phyloP scores from a whole-genome alignment of 2,113 vertebrate species.

The Alexandromys fortis region DNA sequence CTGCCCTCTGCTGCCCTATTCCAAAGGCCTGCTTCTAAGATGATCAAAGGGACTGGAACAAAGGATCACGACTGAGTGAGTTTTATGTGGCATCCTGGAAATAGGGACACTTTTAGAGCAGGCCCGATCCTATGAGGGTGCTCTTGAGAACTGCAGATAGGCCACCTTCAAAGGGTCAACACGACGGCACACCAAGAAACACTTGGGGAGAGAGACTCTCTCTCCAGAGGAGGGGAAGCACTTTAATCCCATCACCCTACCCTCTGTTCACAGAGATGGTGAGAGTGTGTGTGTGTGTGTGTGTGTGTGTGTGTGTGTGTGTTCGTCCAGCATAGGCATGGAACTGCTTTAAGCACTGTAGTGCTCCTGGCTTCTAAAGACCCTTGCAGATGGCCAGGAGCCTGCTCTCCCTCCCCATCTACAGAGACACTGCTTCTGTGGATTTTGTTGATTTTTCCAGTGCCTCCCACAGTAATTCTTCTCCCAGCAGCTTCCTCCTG shows the following conservation, averaged over 20 bases:
- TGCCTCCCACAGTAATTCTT: not conserved
- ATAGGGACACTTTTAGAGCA: not conserved
- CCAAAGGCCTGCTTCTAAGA: not conserved
- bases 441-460: not conserved
- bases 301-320: not conserved
- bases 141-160: constrained; percentile 26
- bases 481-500: not conserved
- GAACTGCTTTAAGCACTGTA: not conserved
- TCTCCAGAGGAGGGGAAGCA: constrained; percentile 18
- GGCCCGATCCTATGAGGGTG: not conserved
- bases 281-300: not conserved
- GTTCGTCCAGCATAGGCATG: not conserved
- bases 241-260: not conserved
- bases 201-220: constrained; percentile 60
- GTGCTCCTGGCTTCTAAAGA: not conserved
- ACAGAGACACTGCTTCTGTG: not conserved
- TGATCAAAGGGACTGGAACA: constrained; percentile 66
- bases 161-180: constrained; percentile 35
- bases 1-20: constrained; percentile 20
- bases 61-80: not conserved
- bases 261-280: not conserved
- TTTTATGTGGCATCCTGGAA: constrained; percentile 22
- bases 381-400: not conserved
- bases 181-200: constrained; percentile 26
- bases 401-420: not conserved